phyloP scores from a whole-genome alignment of 2,797 vertebrate genomes.

The Pseudochaenichthys georgianus region DNA sequence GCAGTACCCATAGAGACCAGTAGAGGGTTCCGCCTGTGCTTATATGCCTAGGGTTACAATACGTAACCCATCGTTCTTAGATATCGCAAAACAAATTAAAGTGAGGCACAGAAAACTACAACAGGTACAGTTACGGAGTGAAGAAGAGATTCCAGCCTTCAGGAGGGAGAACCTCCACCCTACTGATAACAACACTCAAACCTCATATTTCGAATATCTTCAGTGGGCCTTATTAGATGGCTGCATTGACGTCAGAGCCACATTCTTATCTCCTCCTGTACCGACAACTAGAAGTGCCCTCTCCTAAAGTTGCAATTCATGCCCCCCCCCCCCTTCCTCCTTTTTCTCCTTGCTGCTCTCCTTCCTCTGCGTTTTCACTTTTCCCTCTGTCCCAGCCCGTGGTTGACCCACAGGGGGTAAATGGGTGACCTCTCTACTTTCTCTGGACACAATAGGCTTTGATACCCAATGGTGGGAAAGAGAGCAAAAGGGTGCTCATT shows the following conservation, averaged over 20 bases:
- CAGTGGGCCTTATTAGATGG: constrained; percentile 77
- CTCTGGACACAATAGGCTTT: constrained; percentile 94
- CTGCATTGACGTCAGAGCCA: constrained; percentile 81
- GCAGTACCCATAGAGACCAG: no score
- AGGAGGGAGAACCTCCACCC: constrained; percentile 35
- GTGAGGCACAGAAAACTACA: not conserved
- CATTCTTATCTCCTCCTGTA: constrained; percentile 71
- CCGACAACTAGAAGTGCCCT: constrained; percentile 22
- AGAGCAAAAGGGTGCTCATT: constrained; percentile 83
- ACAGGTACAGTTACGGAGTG: constrained; percentile 2
- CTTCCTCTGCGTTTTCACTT: constrained; percentile 81
- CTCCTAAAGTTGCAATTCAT: constrained; percentile 49
- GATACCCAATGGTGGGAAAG: constrained; percentile 94
- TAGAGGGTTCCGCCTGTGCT: no score
- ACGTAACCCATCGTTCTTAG: not conserved
- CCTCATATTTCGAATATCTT: constrained; percentile 85
- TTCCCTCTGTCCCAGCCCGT: constrained; percentile 83
- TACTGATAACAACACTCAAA: constrained; percentile 65
- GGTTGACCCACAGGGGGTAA: constrained; percentile 89
- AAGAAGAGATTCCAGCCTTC: constrained; percentile 25
- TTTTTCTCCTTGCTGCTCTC: constrained; percentile 66
- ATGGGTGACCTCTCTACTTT: constrained; percentile 91
- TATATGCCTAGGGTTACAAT: no score
- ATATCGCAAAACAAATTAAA: no score
- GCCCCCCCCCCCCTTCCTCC: not conserved